Conservation (phyloP, 2,113 vertebrate species). For the Perccottus glenii region DNA sequence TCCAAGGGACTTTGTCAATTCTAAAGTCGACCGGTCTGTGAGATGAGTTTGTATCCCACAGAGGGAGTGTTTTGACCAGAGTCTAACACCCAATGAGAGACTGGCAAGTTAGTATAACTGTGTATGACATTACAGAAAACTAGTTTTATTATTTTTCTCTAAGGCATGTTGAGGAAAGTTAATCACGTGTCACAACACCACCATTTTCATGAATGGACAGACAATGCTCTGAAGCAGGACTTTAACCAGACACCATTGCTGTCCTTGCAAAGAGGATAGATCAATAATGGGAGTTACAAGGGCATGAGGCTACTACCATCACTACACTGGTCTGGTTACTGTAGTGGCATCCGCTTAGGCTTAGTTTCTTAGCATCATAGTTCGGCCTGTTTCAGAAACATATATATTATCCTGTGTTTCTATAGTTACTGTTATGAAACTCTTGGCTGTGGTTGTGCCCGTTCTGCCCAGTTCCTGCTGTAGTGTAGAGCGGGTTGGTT, state of each 20-base stretch:
- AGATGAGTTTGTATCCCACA: no score
- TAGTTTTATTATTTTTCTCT: background rate
- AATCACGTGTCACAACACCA: slow-evolving; percentile 29
- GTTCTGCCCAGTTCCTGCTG: slow-evolving; percentile 44
- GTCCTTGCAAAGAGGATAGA: slow-evolving; percentile 64
- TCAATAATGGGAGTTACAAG: slow-evolving; percentile 59
- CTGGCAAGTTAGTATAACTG: no score
- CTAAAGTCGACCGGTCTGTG: no score
- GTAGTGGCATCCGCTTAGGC: no score
- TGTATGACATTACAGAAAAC: background rate
- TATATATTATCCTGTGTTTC: slow-evolving; percentile 32
- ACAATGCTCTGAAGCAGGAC: slow-evolving; percentile 42
- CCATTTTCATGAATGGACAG: slow-evolving; percentile 34
- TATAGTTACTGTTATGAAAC: slow-evolving; percentile 47
- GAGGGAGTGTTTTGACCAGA: no score
- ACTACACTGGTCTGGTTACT: background rate
- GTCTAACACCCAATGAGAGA: no score
- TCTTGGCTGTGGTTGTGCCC: slow-evolving; percentile 53
- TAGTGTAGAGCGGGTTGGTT: slow-evolving; percentile 20
- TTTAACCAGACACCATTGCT: slow-evolving; percentile 66
- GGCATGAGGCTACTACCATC: slow-evolving; percentile 26
- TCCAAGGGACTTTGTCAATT: no score
- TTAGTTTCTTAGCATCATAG: background rate
- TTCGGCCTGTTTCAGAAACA: slow-evolving; percentile 14
- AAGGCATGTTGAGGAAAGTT: slow-evolving; percentile 21